phyloP scores from a whole-genome alignment of 53 echinoderm and acorn worm genomes.

The Stichopus horrens region DNA sequence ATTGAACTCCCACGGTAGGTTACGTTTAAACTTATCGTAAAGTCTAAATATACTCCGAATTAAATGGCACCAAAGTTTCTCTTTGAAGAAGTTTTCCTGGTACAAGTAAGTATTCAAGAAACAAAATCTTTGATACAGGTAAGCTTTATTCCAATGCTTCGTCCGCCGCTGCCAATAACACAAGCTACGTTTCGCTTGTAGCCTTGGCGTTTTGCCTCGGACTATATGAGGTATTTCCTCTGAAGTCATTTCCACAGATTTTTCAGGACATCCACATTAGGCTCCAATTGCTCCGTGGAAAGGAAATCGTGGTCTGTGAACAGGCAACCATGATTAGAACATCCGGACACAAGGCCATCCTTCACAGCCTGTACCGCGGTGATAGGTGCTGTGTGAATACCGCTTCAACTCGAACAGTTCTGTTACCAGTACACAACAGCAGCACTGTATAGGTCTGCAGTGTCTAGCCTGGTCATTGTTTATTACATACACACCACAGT shows the following conservation, averaged over 20 bases:
- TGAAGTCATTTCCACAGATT: conserved; percentile 83
- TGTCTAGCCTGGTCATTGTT: conserved; percentile 6
- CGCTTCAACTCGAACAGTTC: background rate
- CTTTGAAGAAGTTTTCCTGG: conserved; percentile 34
- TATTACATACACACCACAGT: background rate
- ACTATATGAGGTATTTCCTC: conserved; percentile 67
- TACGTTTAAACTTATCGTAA: conserved; percentile 14
- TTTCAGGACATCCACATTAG: conserved; percentile 62
- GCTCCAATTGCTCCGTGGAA: conserved; percentile 30
- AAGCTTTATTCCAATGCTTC: conserved; percentile 55
- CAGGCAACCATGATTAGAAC: conserved; percentile 55
- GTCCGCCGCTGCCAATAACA: conserved; percentile 36
- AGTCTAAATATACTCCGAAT: background rate
- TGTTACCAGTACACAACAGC: background rate
- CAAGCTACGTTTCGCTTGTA: conserved; percentile 55
- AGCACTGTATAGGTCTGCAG: background rate
- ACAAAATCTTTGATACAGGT: conserved; percentile 11
- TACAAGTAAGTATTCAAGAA: conserved; percentile 29
- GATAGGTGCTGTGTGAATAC: background rate
- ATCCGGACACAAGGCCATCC: conserved; percentile 54
- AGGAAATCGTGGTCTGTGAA: conserved; percentile 48
- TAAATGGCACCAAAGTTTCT: conserved; percentile 22
- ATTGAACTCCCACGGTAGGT: background rate
- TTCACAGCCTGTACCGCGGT: conserved; percentile 5
- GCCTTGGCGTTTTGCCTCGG: conserved; percentile 55